Percentiles rank a stretch among this genome's conserved stretches.
Conservation (phyloP, 2,113 vertebrate genomes). For the Carlito syrichta region DNA sequence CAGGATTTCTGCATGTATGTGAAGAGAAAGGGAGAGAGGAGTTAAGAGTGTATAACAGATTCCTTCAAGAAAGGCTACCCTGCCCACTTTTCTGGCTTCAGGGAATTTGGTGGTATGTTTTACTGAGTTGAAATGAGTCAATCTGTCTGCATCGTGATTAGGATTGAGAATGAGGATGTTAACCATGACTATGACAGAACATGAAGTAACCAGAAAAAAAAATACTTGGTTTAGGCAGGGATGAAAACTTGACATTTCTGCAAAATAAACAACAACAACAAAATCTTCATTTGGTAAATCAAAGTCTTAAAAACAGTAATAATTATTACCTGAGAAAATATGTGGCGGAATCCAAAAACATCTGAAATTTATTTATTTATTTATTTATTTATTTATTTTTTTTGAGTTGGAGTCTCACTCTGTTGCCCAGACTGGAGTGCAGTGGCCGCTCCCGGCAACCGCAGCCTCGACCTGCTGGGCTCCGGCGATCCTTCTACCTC, state of each 20-base stretch:
- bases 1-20: background rate
- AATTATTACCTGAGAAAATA: background rate
- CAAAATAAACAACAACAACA: constrained; percentile 10
- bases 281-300: background rate
- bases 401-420: no score
- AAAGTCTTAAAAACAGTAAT: background rate
- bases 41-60: no score
- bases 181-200: background rate
- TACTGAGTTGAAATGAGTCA: background rate
- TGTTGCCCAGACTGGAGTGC: no score
- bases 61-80: background rate
- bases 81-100: background rate
- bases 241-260: background rate
- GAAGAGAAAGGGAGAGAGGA: background rate
- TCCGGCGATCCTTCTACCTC: no score
- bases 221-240: background rate
- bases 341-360: no score
- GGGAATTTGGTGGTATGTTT: background rate
- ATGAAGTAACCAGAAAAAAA: background rate
- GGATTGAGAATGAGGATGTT: background rate
- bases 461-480: no score
- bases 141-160: background rate
- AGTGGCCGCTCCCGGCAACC: no score
- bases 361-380: no score
- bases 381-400: no score